These are phyloP conservation scores for Thecocarcelia acutangulata DNA, from an alignment of 2,888 invertebrate genomes.

Conservation along the genomic window DNA sequence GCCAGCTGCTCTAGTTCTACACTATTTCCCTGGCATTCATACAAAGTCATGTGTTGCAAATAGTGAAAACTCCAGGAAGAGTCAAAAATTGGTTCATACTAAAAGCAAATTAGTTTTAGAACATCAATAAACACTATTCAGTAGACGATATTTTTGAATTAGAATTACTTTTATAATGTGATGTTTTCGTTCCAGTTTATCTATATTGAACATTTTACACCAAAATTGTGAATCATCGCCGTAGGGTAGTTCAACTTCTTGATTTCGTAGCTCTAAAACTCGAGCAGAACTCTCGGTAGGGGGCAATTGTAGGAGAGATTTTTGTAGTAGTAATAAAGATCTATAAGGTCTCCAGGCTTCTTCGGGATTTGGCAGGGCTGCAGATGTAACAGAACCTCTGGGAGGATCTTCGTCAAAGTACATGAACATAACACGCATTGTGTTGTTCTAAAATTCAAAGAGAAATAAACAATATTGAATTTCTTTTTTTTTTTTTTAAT, in stretches of 20 bases:
- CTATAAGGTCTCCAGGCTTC: conserved; percentile 82
- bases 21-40: conserved; percentile 84
- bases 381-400: conserved; percentile 83
- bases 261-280: conserved; percentile 82
- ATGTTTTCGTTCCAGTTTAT: conserved; percentile 83
- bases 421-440: conserved; percentile 85
- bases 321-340: conserved; percentile 84
- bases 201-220: conserved; percentile 85
- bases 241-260: conserved; percentile 83
- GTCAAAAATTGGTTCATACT: conserved; percentile 86
- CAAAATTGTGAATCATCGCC: conserved; percentile 84
- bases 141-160: not conserved
- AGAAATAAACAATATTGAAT: no score
- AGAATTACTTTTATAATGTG: conserved; percentile 85
- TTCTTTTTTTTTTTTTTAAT: no score
- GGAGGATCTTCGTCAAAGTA: conserved; percentile 84
- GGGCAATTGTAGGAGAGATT: conserved; percentile 82
- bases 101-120: conserved; percentile 59
- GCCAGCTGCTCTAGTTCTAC: conserved; percentile 82
- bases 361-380: conserved; percentile 82
- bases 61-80: conserved; percentile 83
- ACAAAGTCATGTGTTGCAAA: conserved; percentile 86
- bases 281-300: conserved; percentile 74
- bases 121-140: not conserved
- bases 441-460: conserved; percentile 83